Evolutionary conservation across 1,140 invertebrate species (phyloP).

Genomic region (Ostrea denselamellosa): DNA sequence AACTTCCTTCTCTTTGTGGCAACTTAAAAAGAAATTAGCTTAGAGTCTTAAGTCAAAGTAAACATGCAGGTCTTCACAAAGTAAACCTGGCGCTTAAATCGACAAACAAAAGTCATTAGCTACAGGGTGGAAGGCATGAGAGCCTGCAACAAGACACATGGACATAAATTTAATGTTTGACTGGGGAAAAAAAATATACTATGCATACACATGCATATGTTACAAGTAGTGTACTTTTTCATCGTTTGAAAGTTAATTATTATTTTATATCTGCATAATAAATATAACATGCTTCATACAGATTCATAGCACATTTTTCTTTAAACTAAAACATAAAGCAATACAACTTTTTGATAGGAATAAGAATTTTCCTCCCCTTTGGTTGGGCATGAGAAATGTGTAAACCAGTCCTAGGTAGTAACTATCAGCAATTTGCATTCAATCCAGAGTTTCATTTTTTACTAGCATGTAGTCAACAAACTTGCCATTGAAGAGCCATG

Average conservation of each 20-base stretch:
- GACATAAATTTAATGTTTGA: too few relatives aligned
- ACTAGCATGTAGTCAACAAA: neutral
- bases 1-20: conserved; percentile 4
- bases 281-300: too few relatives aligned
- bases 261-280: too few relatives aligned
- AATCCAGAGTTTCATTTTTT: neutral
- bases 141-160: too few relatives aligned
- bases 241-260: too few relatives aligned
- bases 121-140: neutral
- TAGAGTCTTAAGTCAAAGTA: conserved; percentile 1
- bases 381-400: neutral
- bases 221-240: too few relatives aligned
- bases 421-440: neutral
- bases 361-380: neutral
- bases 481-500: neutral
- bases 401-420: neutral
- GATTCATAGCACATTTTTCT: too few relatives aligned
- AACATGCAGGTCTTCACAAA: neutral
- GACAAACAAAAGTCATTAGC: conserved; percentile 9
- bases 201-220: too few relatives aligned
- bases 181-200: too few relatives aligned
- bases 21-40: neutral
- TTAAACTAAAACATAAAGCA: too few relatives aligned
- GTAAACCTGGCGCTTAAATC: neutral
- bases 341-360: too few relatives aligned